Base-by-base conservation (phyloP, 2,888 invertebrate genomes). In the Eumacrocentrus americanus region DNA sequence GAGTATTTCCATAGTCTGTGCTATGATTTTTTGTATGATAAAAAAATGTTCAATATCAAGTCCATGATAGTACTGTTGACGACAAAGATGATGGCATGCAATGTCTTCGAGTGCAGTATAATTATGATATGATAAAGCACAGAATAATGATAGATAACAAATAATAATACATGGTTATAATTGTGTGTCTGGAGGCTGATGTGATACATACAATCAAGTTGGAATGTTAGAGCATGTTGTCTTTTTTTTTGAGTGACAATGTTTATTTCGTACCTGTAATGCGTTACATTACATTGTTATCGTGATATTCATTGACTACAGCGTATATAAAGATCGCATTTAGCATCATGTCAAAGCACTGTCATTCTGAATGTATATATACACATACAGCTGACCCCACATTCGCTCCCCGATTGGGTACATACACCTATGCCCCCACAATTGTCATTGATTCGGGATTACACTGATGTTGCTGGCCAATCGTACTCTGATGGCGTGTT, bases 341-440 rank as follows among this genome's bases (percentile, higher is more conserved):
- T 38, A 29, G 29, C 37, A 12, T 53, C 22, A 67, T 67, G 70
- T 69, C 69, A 66, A 60, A 68, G 67, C 65, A 61, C 67, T 72
- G 70, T 73, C 71, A 70, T 66, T 16, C 16, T 34, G 29, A 34
- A 44, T 20, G n/a, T 18, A 44, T 29, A 29, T 9, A 29, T 29
- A 29, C 29, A 44, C 29, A 54, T 34, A 54, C 44, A 53, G 42
- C 18, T 42, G 29, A 46, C 22, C 42, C 7, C 42, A 46, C 23
- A 23, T 14, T n/a, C 46, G 22, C 22, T 29, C 29, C 29, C 65
- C 59, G 47, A n/a, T n/a, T n/a, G n/a, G n/a, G n/a, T n/a, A n/a
- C 48, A 60, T 61, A 67, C 65, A 68, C 58, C 61, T 51, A 66
- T 61, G 67, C 35, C 29, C 29, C 4, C 29, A 29, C 4, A 6